phyloP scores from a whole-genome alignment of 1,140 invertebrate species.

The Drosophila simulans region DNA sequence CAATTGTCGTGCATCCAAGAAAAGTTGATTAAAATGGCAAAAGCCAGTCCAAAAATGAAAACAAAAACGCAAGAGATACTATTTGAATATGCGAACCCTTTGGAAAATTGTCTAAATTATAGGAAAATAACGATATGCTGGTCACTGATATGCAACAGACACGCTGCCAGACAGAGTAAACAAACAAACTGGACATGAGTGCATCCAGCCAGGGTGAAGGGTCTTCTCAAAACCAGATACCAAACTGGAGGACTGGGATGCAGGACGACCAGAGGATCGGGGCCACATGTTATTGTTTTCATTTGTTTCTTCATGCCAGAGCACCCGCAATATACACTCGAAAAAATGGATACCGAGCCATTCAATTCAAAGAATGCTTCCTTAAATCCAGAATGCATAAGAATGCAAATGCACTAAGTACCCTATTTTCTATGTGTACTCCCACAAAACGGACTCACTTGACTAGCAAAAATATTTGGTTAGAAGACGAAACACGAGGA shows the following conservation, averaged over 20 bases:
- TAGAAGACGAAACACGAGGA: conserved; percentile 25
- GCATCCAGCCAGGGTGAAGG: conserved; percentile 20
- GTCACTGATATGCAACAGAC: conserved; percentile 68
- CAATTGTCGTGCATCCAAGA: conserved; percentile 21
- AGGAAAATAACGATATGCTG: conserved; percentile 49
- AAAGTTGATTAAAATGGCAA: conserved; percentile 69
- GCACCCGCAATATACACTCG: conserved; percentile 11
- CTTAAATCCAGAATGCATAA: rapidly evolving
- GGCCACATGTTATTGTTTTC: conserved; percentile 49
- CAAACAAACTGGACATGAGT: conserved; percentile 46
- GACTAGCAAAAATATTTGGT: conserved; percentile 46
- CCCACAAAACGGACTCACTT: conserved; percentile 31
- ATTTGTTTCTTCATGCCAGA: conserved; percentile 30
- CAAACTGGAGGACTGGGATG: conserved; percentile 5
- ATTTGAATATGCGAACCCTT: conserved; percentile 46
- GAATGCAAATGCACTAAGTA: too few species aligned
- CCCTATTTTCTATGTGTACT: conserved; percentile 5
- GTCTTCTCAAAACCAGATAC: conserved; percentile 24
- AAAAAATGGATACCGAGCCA: neutral
- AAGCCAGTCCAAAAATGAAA: conserved; percentile 5
- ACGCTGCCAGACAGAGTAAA: conserved; percentile 39
- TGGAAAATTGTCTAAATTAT: conserved; percentile 58
- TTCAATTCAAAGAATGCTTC: neutral
- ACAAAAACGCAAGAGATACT: conserved; percentile 30
- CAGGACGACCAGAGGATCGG: conserved; percentile 3